Base-by-base conservation (phyloP, 2,113 vertebrate genomes). In the Peromyscus polionotus region DNA sequence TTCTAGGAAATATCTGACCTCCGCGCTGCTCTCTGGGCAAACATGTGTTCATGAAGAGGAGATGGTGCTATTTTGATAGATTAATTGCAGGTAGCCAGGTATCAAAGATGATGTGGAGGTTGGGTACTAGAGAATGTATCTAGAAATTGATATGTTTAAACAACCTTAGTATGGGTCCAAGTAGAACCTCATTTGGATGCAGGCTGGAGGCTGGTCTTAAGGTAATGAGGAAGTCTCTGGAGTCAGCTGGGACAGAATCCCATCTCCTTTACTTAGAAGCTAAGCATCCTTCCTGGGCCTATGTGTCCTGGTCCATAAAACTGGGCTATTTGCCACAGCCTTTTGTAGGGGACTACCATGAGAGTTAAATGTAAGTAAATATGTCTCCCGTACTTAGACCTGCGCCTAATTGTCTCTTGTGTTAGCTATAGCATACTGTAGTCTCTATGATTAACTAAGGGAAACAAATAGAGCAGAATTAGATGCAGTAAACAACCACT, bases 401-500 rank as follows among this genome's bases (percentile, higher is more conserved):
- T 17, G 67, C 2, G 87, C 39, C 24, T 39, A 3, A 4, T 14
- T 54, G 51, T 17, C 59, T 39, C 57, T 36, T 33, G 33, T 33
- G 2, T 88, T 80, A 88, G 42, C 73, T 84, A n/a, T 72, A 1
- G 65, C 65, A 67, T 76, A 28, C 45, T 31, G 39, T 67, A 63
- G 19, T 51, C 76, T 63, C 22, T 33, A 63, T 73, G 45, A 63
- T 42, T 79, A 79, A 88, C 57, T 72, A 80, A 65, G 63, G 36
- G 54, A 77, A 77, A 28, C 28, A 75, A 65, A 20, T 36, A 28
- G 28, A 39, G 72, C 72, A 91, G 48, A 67, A 89, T 90, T 95
- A 89, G n/a, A 83, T 81, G 7, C 12, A 42, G 20, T 61, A 77
- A 92, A 45, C 16, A 88, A 63, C 94, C 31, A 81, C 88, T 96